Evolutionary conservation across 2,888 invertebrate species (phyloP), one percentile per base, ranked within the genome.

Genomic region (Volucella zonaria): DNA sequence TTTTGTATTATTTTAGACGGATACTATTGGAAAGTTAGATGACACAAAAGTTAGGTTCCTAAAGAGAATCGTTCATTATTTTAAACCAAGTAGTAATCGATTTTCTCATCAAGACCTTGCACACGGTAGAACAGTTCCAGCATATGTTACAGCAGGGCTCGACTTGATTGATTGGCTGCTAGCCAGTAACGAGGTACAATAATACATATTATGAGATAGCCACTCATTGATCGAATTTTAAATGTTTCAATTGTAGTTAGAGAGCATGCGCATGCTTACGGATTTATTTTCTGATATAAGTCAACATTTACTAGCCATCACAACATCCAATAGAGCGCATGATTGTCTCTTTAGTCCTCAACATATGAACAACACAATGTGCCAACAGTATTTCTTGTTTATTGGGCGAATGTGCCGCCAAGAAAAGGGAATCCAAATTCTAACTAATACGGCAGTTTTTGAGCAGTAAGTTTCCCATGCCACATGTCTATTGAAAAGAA

Each of bases 301-400:
- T 71, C 93, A 93, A 23, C 96, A 97, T 89, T 93, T 97, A 70
- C 93, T 94, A 86, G 94, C 95, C 11, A 95, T 97, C 61, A 94
- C 94, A 56, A 94, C 94, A 2, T 94, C 95, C 1, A 94, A 95
- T 87, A 95, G 95, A 87, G 96, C 96, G 0, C 96, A 97, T 90
- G 97, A 97, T 89, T 97, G 97, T 87, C 92, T 97, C 18, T 96
- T 97, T 89, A 97, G 97, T 91, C 97, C 97, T 0, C 95, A 96
- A 87, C 96, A 96, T 90, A 95, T 97, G 94, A 94, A 95, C 88
- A 96, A 95, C 89, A 97, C 98, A 0, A 96, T 97, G 93, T 97
- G 97, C 90, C 98, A 98, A 91, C 96, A 96, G 93, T 99, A 98
- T 93, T 99, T 99, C 92, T 93, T 99, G 56, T 96, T 98, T 90